A percentile compares a stretch with the other conserved stretches of the same genome.
Conservation (phyloP, 1,140 invertebrate species). For the Drosophila sturtevanti region DNA sequence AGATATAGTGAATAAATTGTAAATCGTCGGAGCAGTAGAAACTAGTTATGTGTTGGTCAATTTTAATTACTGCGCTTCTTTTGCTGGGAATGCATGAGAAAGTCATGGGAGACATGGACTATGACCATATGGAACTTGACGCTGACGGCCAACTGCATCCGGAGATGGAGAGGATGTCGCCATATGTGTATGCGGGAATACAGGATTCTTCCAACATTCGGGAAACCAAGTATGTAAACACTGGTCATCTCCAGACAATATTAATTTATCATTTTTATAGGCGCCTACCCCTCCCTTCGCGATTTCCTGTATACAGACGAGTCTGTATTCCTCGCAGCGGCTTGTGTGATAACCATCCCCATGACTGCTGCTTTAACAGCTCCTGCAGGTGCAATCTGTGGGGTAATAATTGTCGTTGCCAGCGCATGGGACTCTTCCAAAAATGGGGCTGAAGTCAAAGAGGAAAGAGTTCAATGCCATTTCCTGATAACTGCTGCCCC, state of each 20-base stretch:
- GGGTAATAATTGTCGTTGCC: constrained; percentile 95
- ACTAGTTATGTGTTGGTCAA: background rate
- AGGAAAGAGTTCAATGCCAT: background rate
- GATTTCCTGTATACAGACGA: background rate
- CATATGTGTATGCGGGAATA: background rate
- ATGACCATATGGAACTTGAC: background rate
- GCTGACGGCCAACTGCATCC: background rate
- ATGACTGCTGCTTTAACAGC: constrained; percentile 93
- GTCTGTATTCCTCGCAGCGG: constrained; percentile 76
- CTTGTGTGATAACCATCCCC: constrained; percentile 92
- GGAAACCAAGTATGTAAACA: background rate
- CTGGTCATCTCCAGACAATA: background rate
- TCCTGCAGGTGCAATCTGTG: constrained; percentile 95
- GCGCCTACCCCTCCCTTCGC: background rate
- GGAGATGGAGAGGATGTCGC: background rate
- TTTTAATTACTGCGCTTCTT: background rate
- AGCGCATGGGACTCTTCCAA: constrained; percentile 94
- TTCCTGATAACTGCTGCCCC: background rate
- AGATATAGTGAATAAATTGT: background rate
- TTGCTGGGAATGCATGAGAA: background rate
- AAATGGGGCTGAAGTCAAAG: constrained; percentile 88
- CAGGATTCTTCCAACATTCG: background rate
- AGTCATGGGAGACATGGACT: background rate
- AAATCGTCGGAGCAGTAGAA: background rate
- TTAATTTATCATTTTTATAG: background rate